Evolutionary conservation across 2,113 vertebrate genomes (phyloP), one percentile per base, ranked within the genome.

Genomic region (Caracal caracal): DNA sequence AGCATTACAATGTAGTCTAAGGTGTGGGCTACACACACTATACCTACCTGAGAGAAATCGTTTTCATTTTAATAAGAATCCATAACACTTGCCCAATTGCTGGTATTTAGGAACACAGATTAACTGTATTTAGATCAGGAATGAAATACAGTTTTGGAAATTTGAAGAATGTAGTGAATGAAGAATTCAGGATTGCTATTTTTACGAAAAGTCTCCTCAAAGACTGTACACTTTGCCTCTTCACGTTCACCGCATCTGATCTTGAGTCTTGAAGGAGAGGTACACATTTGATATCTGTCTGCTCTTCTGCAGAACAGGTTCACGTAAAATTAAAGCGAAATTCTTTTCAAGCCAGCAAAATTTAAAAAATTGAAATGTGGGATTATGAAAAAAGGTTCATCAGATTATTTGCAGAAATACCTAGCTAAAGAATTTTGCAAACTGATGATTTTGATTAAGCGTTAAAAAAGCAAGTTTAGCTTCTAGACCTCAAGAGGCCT

Each of bases 381-480:
- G 20, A 35, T 96, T 73, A 17, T 40, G 40, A 37, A 76, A 24
- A 75, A 59, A 84, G 17, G 0, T n/a, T 75, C 5, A n/a, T 71
- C 43, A 91, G 71, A n/a, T 73, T 88, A 84, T 63, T 94, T 89
- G 33, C 26, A 35, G 88, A 56, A 73, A 91, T 78, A 49, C 24
- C 30, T 65, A 16, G 7, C 40, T 88, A 78, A 78, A 93, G 75
- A 81, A 16, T 20, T 79, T 66, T 10, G 24, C 40, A 82, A 86
- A 91, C 88, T 63, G 82, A 75, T 97, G 80, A 80, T 95, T 97
- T 97, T 75, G 75, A 75, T 96, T 65, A 97, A 71, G 33, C 68
- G 66, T 81, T 87, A 82, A 90, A 83, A 93, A 96, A 61, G 43
- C 75, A 92, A 47, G 6, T 51, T 93, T 49, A 59, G 79, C 37